Base-by-base conservation (phyloP, 2,113 vertebrate genomes). In the Lampris megalopsis region DNA sequence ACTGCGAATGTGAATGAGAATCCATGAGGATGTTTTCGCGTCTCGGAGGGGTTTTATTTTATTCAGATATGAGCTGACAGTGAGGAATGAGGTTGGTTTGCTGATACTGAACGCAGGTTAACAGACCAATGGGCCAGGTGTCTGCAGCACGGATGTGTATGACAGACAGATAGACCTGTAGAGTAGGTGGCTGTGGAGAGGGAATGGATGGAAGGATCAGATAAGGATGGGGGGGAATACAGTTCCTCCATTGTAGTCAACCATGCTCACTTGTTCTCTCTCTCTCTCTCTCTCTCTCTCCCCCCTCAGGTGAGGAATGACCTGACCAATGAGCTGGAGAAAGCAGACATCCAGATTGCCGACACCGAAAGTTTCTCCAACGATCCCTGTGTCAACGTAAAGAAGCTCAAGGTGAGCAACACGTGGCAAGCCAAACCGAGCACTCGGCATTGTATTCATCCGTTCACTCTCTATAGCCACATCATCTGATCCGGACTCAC, bases 351-450 rank as follows among this genome's bases (percentile, higher is more conserved):
- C 0, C 96, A 99, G 88, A 99, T 99, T 62, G 98, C 98, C 1
- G 97, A 99, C 66, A 98, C 97, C 0, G 98, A 99, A 91, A 99
- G 98, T 88, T 99, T 99, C 93, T 98, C 98, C 85, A 98, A 98
- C 5, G 98, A 99, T 87, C 98, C 98, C 53, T 99, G 98, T 86
- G 95, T 96, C 80, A 98, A 97, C 68, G 98, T 99, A 71, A 99
- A 98, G 91, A 99, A 99, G 75, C 96, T 99, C 3, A 99, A 99
- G 98, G 98, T 99, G 93, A 77, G 96, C 87, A 24, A 9, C 3
- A 1, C 6, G 1, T n/a, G n/a, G 7, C 7, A 48, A 42, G 2
- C 4, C 1, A n/a, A 54, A 52, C 49, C 13, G 49, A 52, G 41
- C 60, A 7, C 9, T 10, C 49, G 13, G 11, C 63, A 65, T 24